Evolutionary conservation across 92 coral and sea anemone species (phyloP), one percentile per base, ranked within the genome.

Genomic region (Epizoanthus scotinus): DNA sequence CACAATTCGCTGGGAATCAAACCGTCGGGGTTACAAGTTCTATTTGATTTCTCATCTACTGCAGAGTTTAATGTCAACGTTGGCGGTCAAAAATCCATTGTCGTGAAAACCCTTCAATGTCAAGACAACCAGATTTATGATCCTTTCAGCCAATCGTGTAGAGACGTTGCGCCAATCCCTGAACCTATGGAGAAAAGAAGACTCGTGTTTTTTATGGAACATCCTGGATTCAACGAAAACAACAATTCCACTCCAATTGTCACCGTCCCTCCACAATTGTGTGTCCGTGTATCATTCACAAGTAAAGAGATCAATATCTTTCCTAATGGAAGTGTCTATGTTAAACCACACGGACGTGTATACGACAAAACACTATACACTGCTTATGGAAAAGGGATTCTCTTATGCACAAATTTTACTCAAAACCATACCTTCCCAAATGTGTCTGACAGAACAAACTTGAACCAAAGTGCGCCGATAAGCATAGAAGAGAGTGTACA

Each of bases 401-500:
- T 68, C 40, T 54, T 68, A 40, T 68, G 73, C 18, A 42, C 73
- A 13, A 44, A 40, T 68, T 68, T 68, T 40, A 42, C 73, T 42
- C 53, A 14, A n/a, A 68, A 19, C 58, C 49, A 40, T 27, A 68
- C 73, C 14, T 44, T 44, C 52, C 52, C 52, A 44, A 44, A 15
- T 8, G 10, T 44, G 52, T 44, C 52, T 12, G 52, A 44, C 52
- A 44, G 52, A 68, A n/a, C 9, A 19, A 68, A 66, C 47, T 2
- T 66, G 44, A 66, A 38, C 8, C 19, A 31, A 28, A 19, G 20
- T 13, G 6, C 15, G 21, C 20, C 9, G n/a, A 9, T n/a, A 2
- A 0, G 19, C 20, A 20, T 20, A 1, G 12, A 66, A 66, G 38
- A 26, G 44, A 28, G 52, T 44, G 52, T 44, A 8, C 50, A 66